Conservation (phyloP, 2,797 vertebrate species). For the Rhinella marina region DNA sequence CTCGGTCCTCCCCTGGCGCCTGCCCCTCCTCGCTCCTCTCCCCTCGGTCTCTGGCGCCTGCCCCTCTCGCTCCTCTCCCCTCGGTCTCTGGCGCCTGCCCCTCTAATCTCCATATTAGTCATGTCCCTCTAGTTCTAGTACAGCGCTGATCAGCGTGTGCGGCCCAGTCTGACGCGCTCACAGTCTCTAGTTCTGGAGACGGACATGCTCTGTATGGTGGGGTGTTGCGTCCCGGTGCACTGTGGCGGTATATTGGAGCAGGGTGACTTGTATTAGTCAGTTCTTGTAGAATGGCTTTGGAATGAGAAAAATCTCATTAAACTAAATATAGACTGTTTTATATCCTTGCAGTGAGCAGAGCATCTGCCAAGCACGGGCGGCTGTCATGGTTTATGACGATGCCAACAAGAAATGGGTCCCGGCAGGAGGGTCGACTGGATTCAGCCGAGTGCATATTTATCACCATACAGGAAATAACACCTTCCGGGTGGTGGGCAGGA, state of each 20-base stretch:
- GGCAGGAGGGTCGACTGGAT: constrained; percentile 94
- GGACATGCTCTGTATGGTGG: no score
- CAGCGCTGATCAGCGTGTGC: no score
- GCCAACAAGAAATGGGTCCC: constrained; percentile 99
- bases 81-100: no score
- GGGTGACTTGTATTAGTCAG: neutral
- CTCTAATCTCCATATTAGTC: no score
- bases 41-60: no score
- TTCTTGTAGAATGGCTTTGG: neutral
- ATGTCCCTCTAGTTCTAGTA: no score
- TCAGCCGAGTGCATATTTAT: constrained; percentile 98
- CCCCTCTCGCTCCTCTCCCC: no score
- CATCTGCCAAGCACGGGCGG: constrained; percentile 98
- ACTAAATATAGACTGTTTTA: constrained; percentile 32
- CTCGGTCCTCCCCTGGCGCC: no score
- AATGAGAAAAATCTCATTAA: constrained; percentile 17
- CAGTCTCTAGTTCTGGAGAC: no score
- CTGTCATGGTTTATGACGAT: constrained; percentile 98
- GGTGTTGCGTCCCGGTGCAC: no score
- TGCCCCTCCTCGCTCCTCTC: no score
- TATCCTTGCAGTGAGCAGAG: constrained; percentile 89
- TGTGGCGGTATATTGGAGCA: neutral
- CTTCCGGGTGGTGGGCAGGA: constrained; percentile 96
- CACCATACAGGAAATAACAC: constrained; percentile 98
- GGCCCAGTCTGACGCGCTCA: no score